phyloP scores from a whole-genome alignment of 2,797 vertebrate species.

The Eremophila alpestris region DNA sequence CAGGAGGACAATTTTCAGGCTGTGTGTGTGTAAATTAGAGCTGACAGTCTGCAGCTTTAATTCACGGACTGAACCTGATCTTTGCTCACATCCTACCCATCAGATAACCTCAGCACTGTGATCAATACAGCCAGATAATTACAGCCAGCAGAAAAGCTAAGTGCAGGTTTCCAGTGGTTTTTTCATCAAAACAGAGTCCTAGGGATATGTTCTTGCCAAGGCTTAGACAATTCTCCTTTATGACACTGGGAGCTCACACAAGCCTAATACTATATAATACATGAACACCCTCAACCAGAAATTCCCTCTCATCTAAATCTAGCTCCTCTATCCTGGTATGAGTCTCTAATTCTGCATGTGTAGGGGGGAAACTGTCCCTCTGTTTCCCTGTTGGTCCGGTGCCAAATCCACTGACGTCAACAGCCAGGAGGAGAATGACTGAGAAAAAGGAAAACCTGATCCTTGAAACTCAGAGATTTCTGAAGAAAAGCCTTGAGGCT shows the following conservation, averaged over 20 bases:
- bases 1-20: conserved; percentile 29
- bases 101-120: conserved; percentile 4
- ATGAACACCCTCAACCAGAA: not conserved
- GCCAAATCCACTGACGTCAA: not conserved
- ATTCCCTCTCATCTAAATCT: conserved; percentile 31
- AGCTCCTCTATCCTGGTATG: not conserved
- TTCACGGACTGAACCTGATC: conserved; percentile 7
- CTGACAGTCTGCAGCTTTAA: conserved; percentile 35
- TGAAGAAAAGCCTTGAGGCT: not conserved
- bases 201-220: conserved; percentile 16
- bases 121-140: conserved; percentile 64
- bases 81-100: conserved; percentile 25
- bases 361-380: not conserved
- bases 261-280: not conserved
- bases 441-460: not conserved
- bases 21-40: conserved; percentile 45
- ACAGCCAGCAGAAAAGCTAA: conserved; percentile 49
- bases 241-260: conserved; percentile 1
- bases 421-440: not conserved
- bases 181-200: conserved; percentile 32
- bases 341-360: not conserved
- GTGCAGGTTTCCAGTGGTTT: conserved; percentile 19
- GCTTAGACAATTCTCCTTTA: conserved; percentile 19
- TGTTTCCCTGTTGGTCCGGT: not conserved
- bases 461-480: not conserved